Conservation (phyloP, 2,113 vertebrate species). For the Rhinichthys klamathensis region DNA sequence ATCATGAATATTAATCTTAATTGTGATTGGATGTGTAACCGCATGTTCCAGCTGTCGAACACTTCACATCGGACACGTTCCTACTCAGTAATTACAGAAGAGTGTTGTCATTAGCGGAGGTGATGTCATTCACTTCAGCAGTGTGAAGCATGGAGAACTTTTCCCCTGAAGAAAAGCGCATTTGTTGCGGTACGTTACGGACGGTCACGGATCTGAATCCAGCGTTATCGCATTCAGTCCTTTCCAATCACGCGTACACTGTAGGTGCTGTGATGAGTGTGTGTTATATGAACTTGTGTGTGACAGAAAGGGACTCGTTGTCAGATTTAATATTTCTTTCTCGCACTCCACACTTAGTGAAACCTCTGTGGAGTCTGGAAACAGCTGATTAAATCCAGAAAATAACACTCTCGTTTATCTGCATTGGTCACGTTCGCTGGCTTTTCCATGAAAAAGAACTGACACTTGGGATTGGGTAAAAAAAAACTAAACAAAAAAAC, state of each 20-base stretch:
- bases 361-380: constrained; percentile 41
- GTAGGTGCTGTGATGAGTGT: constrained; percentile 10
- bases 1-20: no score
- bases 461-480: neutral
- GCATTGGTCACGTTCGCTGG: neutral
- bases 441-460: neutral
- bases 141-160: constrained; percentile 30
- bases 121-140: constrained; percentile 26
- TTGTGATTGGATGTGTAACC: no score
- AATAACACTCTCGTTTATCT: constrained; percentile 25
- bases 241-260: neutral
- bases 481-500: neutral
- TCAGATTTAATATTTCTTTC: constrained; percentile 52
- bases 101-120: constrained; percentile 5
- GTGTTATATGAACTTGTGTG: neutral
- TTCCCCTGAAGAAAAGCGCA: constrained; percentile 20
- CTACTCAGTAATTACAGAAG: neutral
- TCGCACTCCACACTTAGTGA: constrained; percentile 21
- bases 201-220: neutral
- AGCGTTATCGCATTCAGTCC: neutral
- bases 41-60: neutral
- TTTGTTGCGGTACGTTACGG: neutral
- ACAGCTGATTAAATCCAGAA: constrained; percentile 52
- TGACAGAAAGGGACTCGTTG: constrained; percentile 12
- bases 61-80: neutral